phyloP scores from a whole-genome alignment of 2,888 invertebrate genomes.

The Mycogona germanica region DNA sequence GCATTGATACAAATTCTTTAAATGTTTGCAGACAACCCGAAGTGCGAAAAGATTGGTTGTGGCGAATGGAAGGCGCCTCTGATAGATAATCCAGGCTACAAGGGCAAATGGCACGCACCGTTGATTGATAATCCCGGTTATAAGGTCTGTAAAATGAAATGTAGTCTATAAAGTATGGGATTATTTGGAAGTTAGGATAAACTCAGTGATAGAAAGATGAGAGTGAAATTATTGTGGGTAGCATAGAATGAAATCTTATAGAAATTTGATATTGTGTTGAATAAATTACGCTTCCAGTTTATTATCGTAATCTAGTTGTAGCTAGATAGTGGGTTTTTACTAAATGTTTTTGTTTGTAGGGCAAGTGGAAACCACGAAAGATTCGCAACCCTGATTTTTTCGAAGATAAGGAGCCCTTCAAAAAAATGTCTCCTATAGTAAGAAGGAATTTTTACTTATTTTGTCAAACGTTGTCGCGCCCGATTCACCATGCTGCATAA shows the following conservation, averaged over 20 bases:
- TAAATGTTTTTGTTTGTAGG: conserved; percentile 28
- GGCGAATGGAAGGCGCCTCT: conserved; percentile 77
- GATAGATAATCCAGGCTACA: conserved; percentile 83
- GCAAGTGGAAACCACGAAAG: conserved; percentile 46
- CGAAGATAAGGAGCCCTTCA: conserved; percentile 79
- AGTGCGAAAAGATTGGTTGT: conserved; percentile 72
- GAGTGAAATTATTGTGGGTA: neutral
- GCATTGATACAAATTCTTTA: no score
- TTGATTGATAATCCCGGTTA: conserved; percentile 42
- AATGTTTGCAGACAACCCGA: conserved; percentile 66
- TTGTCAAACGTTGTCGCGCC: no score
- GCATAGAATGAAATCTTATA: no score
- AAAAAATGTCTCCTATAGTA: conserved; percentile 80
- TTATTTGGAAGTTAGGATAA: no score
- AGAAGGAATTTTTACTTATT: no score
- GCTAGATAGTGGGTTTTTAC: neutral
- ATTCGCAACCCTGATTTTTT: conserved; percentile 89
- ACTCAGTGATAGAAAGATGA: no score
- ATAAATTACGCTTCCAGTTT: neutral
- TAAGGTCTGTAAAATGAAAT: conserved; percentile 31
- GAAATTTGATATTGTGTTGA: no score
- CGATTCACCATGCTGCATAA: no score
- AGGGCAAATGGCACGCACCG: conserved; percentile 84
- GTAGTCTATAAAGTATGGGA: no score
- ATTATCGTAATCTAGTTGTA: neutral